Evolutionary conservation across 2,113 vertebrate genomes (phyloP), one percentile per base, ranked within the genome.

Genomic region (Probosciger aterrimus): DNA sequence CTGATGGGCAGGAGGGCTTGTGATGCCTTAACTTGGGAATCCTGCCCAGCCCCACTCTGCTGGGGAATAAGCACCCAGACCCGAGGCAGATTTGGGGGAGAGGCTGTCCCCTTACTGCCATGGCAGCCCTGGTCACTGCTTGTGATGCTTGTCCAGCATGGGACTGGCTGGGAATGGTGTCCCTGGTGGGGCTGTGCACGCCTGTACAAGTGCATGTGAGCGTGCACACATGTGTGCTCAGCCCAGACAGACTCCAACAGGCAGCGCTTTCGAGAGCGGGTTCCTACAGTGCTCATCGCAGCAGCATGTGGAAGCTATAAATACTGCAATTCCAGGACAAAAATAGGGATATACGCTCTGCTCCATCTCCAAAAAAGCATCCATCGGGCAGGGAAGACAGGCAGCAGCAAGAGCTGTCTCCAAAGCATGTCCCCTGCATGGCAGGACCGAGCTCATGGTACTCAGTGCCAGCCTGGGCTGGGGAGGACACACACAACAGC

Each of bases 241-340:
- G 79, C 93, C 83, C 88, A 79, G 73, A 74, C 31, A 46, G 82
- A 64, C 63, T 76, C 65, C 69, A 83, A 47, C 47, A 75, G 78
- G 64, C 82, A 75, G 24, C 0, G 1, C 82, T 78, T 77, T 24
- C 35, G 52, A 46, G 55, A 90, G 84, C 25, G 1, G 57, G 41
- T 92, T 95, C 85, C 62, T 83, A 52, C 86, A 78, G 55, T 12
- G 18, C 73, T 86, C 86, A 33, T 53, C 2, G 1, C 60, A 74
- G 62, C 60, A 88, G 73, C 0, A 0, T 67, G 47, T 65, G 57
- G 41, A 95, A 82, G 70, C 92, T 97, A 94, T 88, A 96, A 94
- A 96, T 90, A 96, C 69, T 85, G 18, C 50, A 30, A 65, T 87
- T 93, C 88, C 95, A 93, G 73, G 86, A 89, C 92, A 89, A 92